Evolutionary conservation across 2,797 vertebrate genomes (phyloP).

Genomic region (Melanotaenia pygmaea): DNA sequence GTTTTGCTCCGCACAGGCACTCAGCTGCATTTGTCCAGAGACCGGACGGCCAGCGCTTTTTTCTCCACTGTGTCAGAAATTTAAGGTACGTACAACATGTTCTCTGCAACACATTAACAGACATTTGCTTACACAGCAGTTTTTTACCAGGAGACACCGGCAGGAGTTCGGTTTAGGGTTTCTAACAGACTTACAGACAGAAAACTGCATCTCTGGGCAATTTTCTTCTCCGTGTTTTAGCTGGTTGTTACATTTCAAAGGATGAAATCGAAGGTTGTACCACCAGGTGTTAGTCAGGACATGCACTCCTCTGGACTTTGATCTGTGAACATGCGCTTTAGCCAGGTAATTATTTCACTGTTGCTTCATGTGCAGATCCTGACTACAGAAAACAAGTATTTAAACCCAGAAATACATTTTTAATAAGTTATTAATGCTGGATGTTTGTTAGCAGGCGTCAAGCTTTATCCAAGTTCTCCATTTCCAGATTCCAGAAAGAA

Average conservation of each 20-base stretch:
- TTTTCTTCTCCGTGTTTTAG: not conserved
- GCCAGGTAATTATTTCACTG: not conserved
- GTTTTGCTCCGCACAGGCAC: slow-evolving; percentile 3
- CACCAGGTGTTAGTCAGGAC: not conserved
- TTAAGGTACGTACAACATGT: slow-evolving; percentile 46
- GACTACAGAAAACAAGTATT: not conserved
- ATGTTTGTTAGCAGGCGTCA: too few relatives aligned
- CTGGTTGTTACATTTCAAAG: not conserved
- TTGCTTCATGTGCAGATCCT: not conserved
- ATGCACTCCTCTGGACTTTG: slow-evolving; percentile 21
- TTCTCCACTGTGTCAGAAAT: slow-evolving; percentile 20
- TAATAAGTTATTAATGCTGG: too few relatives aligned
- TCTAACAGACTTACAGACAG: not conserved
- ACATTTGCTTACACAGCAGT: not conserved
- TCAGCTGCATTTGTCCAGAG: slow-evolving; percentile 1
- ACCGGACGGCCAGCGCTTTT: slow-evolving; percentile 4
- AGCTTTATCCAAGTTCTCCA: too few relatives aligned
- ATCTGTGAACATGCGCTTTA: not conserved
- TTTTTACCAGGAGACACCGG: not conserved
- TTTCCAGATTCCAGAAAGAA: too few relatives aligned
- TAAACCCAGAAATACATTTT: too few relatives aligned
- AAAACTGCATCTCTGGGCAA: not conserved
- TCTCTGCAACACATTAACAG: not conserved
- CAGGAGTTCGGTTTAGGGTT: too few relatives aligned
- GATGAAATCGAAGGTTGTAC: slow-evolving; percentile 1